These are phyloP conservation scores for Rhizomys pruinosus DNA, from an alignment of 2,113 vertebrate species.

Conservation along the genomic window DNA sequence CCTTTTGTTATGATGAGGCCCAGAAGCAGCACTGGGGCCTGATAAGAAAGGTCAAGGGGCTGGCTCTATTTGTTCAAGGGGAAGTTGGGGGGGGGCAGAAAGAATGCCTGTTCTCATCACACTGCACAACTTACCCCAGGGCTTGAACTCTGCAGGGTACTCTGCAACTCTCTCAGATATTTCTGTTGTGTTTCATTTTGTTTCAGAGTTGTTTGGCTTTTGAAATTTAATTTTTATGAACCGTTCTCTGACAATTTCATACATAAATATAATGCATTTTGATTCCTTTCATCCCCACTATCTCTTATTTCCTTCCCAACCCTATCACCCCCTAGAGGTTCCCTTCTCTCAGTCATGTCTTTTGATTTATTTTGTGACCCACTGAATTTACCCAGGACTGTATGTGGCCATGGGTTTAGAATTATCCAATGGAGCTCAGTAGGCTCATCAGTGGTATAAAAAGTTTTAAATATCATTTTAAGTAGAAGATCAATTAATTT, in stretches of 20 bases:
- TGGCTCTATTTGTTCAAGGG: neutral
- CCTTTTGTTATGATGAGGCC: neutral
- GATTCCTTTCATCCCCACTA: neutral
- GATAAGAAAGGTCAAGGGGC: neutral
- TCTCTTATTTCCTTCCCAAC: neutral
- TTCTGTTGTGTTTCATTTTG: neutral
- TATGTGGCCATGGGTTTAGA: too few species aligned
- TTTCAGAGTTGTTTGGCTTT: neutral
- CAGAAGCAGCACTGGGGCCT: neutral
- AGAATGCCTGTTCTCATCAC: neutral
- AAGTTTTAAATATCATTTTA: neutral
- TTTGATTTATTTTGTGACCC: neutral
- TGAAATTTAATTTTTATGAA: neutral
- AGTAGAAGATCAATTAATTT: neutral
- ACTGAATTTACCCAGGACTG: too few species aligned
- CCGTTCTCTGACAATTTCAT: neutral
- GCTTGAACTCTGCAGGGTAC: neutral
- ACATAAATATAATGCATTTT: neutral
- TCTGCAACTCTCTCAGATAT: neutral
- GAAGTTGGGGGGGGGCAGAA: neutral
- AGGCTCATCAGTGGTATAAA: neutral
- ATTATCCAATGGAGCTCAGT: neutral
- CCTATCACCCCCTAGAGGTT: too few species aligned
- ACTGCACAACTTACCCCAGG: neutral
- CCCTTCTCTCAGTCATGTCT: too few species aligned